Base-by-base conservation (phyloP, 2,888 invertebrate genomes). In the Ceriagrion tenellum region DNA sequence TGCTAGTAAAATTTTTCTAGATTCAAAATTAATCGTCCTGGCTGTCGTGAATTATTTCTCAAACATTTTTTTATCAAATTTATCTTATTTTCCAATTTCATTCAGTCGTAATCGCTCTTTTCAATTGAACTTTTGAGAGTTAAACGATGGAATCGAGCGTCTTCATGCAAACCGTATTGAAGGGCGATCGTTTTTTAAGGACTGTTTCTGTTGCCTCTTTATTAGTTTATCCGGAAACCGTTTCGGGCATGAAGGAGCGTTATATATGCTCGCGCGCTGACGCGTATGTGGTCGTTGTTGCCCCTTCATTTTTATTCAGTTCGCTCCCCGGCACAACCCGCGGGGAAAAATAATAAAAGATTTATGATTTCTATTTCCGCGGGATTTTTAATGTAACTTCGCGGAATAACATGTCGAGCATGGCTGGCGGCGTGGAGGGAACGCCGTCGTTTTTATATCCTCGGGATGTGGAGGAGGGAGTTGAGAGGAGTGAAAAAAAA, bases 281-380 rank as follows among this genome's bases (percentile, higher is more conserved):
- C 35, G 81, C 81, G 81, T 30, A 81, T 35, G 81, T 81, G 81
- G 81, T 81, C n/a, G 12, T 81, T 35, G 81, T 35, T 81, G 13
- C 81, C 81, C 81, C 81, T 35, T 81, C 81, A 81, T 81, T 81
- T 81, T 81, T 81, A 81, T 81, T 81, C 81, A 81, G 35, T 35
- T 35, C 81, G 8, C 81, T 81, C 81, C 59, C 59, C 35, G 35
- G 35, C 81, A 35, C 81, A 81, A 81, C 81, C 13, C 74, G 16
- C 12, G 18, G 26, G 56, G 16, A 23, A 55, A 69, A 69, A 93
- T 55, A 74, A 69, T 74, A 93, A 30, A 81, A 35, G 30, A 81
- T 81, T 81, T 81, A 81, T 91, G 91, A 91, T 93, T 93, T 93
- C 69, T 93, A 55, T 55, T 63, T 91, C 30, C 35, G 23, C 35